Base-by-base conservation (phyloP, 2,888 invertebrate species). In the Ceramica pisi region DNA sequence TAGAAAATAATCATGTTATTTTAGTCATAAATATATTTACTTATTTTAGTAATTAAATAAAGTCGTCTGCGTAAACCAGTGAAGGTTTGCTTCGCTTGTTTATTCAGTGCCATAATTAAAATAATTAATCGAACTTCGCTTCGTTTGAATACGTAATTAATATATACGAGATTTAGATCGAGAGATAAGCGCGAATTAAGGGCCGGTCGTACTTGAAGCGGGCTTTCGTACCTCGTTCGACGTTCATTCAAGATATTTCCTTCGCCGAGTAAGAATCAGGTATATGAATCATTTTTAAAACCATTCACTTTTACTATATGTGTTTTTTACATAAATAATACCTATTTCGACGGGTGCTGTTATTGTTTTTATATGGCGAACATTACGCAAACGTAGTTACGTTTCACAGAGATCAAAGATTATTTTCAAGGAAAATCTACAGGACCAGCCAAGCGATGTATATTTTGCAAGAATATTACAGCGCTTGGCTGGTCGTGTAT, bases 111-210 rank as follows among this genome's bases (percentile, higher is more conserved):
- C 67, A 78, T 87, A 87, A 89, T 90, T 86, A 86, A 84, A 78
- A 83, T 87, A 88, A 90, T 88, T 88, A 90, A 89, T 90, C 82
- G 85, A 82, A 86, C 88, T 90, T 87, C 84, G 81, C 87, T 88
- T 83, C 78, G 80, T 83, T 86, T 87, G 85, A 87, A 85, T 88
- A 83, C 76, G 81, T 85, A 87, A 86, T 88, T 83, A 87, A 87
- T 87, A 85, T 73, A 72, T 70, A 78, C 84, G 81, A 86, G 78
- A 84, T 85, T 80, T 78, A 86, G 81, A 85, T 88, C 79, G 77
- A 75, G 79, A 75, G 86, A 89, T 83, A 89, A 86, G 71, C 60
- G 9, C 69, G 62, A 76, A 77, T 77, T 86, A 84, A 85, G 86
- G 83, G 83, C 83, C 83, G 57, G 86, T 84, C 16, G 71, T 75